These are phyloP conservation scores for Potamarius usumacintae DNA, from an alignment of 2,113 vertebrate species.

Conservation along the genomic window DNA sequence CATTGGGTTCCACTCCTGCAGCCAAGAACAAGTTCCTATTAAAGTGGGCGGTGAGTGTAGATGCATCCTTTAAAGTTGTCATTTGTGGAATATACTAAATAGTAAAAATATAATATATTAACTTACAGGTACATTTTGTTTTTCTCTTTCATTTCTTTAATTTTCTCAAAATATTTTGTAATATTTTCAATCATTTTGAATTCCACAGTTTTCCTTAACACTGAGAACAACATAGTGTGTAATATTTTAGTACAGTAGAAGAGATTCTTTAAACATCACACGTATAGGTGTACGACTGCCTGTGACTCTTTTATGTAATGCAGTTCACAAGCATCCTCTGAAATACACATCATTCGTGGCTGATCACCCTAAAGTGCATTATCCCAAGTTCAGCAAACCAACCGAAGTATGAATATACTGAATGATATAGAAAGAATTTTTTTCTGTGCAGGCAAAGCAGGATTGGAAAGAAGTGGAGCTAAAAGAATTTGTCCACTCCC, in stretches of 20 bases:
- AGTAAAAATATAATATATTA: not conserved
- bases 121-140: not conserved
- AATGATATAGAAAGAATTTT: slow-evolving; percentile 17
- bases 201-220: not conserved
- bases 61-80: not conserved
- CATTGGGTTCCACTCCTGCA: too few relatives aligned
- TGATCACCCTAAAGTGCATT: slow-evolving; percentile 33
- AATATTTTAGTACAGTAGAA: not conserved
- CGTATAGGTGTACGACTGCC: not conserved
- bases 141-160: not conserved
- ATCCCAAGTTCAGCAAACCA: slow-evolving; percentile 28
- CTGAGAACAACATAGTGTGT: not conserved
- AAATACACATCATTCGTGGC: slow-evolving; percentile 29
- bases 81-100: not conserved
- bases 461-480: slow-evolving; percentile 75
- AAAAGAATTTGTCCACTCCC: slow-evolving; percentile 78
- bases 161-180: not conserved
- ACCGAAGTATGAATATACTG: slow-evolving; percentile 1
- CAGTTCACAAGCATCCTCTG: slow-evolving; percentile 19
- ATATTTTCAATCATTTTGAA: not conserved
- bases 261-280: not conserved
- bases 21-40: too few relatives aligned
- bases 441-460: slow-evolving; percentile 50
- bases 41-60: too few relatives aligned
- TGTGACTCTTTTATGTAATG: not conserved